Conservation (phyloP, 2,113 vertebrate genomes). For the Coturnix japonica region DNA sequence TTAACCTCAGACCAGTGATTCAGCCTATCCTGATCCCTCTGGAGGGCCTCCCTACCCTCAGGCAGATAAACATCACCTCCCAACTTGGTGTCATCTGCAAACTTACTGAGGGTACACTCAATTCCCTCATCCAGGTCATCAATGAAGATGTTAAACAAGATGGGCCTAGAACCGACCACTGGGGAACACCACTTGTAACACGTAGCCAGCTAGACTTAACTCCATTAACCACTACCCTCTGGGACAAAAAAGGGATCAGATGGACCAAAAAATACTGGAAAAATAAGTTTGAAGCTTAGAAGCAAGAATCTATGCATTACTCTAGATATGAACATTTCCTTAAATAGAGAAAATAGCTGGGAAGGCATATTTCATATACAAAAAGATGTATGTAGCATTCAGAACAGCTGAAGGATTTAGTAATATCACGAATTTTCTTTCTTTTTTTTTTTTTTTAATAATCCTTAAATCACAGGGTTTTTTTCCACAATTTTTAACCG, state of each 20-base stretch:
- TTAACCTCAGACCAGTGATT: no score
- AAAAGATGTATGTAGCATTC: neutral
- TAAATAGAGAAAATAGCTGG: neutral
- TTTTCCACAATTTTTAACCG: neutral
- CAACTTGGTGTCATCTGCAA: no score
- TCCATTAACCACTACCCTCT: no score
- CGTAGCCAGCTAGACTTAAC: no score
- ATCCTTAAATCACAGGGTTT: neutral
- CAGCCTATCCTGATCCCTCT: no score
- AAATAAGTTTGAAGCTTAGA: neutral
- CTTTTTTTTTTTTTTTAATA: neutral
- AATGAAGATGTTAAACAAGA: no score
- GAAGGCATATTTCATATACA: neutral
- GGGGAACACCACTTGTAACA: no score
- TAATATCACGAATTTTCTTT: neutral
- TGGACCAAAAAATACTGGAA: neutral
- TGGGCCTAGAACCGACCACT: no score
- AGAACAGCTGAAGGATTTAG: neutral
- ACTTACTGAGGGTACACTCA: no score
- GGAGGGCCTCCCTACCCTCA: no score
- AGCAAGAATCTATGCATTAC: neutral
- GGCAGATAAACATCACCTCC: no score
- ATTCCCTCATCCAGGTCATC: no score
- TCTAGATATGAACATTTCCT: neutral
- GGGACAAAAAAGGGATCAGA: neutral